Conservation (phyloP, 2,113 vertebrate genomes). For the Tringa solitaria region DNA sequence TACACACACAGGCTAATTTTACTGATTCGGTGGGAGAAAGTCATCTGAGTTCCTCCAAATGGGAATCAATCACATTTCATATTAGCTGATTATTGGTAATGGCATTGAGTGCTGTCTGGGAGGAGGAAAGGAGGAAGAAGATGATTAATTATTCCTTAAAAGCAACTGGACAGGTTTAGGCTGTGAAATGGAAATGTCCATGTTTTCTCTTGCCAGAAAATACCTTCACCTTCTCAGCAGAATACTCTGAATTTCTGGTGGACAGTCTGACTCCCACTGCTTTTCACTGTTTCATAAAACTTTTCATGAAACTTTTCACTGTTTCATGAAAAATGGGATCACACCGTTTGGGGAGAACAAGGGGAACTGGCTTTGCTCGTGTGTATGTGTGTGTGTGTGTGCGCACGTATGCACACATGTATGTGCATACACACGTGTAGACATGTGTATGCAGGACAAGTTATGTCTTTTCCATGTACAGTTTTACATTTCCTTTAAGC, state of each 20-base stretch:
- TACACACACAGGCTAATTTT: background rate
- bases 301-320: background rate
- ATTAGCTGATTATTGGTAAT: constrained; percentile 7
- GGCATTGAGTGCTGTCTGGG: background rate
- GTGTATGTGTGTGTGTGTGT: background rate
- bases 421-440: background rate
- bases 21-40: background rate
- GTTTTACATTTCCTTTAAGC: background rate
- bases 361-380: background rate
- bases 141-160: constrained; percentile 35
- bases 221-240: background rate
- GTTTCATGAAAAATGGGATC: background rate
- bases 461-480: background rate
- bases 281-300: background rate
- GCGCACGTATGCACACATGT: background rate
- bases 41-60: background rate
- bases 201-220: background rate
- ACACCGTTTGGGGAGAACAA: background rate
- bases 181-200: background rate
- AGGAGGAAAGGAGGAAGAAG: background rate
- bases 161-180: background rate
- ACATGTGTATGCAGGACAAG: background rate
- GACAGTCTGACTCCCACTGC: background rate
- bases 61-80: background rate
- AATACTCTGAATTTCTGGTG: background rate